Evolutionary conservation across 1,140 invertebrate genomes (phyloP), one percentile per base, ranked within the genome.

Genomic region (Drosophila asahinai): DNA sequence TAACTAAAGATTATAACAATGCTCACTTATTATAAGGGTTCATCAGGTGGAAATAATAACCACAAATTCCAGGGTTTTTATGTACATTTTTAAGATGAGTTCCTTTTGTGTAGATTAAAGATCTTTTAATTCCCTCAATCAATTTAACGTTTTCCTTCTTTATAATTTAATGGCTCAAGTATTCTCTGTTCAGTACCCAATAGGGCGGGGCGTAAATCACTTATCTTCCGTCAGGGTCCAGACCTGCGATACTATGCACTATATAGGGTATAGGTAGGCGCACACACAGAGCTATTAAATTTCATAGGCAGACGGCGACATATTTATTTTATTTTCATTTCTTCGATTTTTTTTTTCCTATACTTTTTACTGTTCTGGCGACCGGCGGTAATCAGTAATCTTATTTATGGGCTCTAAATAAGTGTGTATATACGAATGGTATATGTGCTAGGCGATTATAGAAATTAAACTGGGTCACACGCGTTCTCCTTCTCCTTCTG

Each of bases 321-420:
- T 36, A 59, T 30, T 40, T 59, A 60, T 48, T 60, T 19, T 51
- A 54, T 54, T 54, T 54, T 54, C 51, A 22, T 38, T 55, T 36
- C 36, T 42, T 4, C 30, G 19, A 19, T 14, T 15, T 42, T 19
- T 15, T 60, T 27, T 40, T 62, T 78, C 70, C 27, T 30, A 30
- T 70, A 86, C 68, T 74, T 73, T 33, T 62, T 49, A 42, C 64
- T 42, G 55, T 60, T 77, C 52, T 76, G 72, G 30, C 66, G 66
- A 65, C 62, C n/a, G 60, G 36, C 58, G 80, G 65, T 87, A 83
- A 87, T 83, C 80, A 79, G 80, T 81, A 81, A 87, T 89, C 77
- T 87, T 89, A 89, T 87, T 87, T 87, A 89, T 87, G 83, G 77
- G 49, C 65, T 73, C 65, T 78, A 78, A 59, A 76, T 52, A 63